Base-by-base conservation (phyloP, 2,888 invertebrate species). In the Acrobasis repandana region DNA sequence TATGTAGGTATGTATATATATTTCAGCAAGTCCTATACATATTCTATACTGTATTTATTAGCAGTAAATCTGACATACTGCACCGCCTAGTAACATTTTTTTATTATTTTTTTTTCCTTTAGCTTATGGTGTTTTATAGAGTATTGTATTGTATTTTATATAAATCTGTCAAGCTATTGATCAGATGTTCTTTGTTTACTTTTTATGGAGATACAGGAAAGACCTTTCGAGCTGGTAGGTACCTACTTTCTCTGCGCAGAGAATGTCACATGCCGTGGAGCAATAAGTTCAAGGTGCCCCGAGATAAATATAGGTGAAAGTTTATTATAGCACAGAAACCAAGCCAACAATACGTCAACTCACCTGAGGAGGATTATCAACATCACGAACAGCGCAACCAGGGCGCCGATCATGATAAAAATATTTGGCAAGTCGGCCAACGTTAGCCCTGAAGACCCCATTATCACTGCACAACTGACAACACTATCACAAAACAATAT, bases 341-440 rank as follows among this genome's bases (percentile, higher is more conserved):
- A 15, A 10, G 52, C 16, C 36, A 54, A 54, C 20, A 38, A 14
- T 33, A 43, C 43, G 43, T 51, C 50, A 33, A 81, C 93, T 89
- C 80, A 95, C 96, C 95, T 95, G 86, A 95, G 94, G 70, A 96
- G 94, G 82, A 95, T 95, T 72, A 96, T 92, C 75, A 95, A 93
- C 94, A 95, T 95, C 66, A 94, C 94, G 86, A 95, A 95, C 76
- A 96, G 94, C 81, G 95, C 95, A 76, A 95, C 93, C 63, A 95
- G 88, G 65, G 95, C 95, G 56, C 95, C 95, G 70, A 95, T 93
- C 85, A 95, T 95, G 73, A 95, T 95, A 86, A 95, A 94, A 83
- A 96, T 95, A 88, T 95, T 96, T 74, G 95, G 94, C 86, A 96
- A 91, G 85, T 96, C 96, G 66, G 95, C 95, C 80, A 95, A 93